Base-by-base conservation (phyloP, 2,888 invertebrate genomes). In the Catocala sponsa region DNA sequence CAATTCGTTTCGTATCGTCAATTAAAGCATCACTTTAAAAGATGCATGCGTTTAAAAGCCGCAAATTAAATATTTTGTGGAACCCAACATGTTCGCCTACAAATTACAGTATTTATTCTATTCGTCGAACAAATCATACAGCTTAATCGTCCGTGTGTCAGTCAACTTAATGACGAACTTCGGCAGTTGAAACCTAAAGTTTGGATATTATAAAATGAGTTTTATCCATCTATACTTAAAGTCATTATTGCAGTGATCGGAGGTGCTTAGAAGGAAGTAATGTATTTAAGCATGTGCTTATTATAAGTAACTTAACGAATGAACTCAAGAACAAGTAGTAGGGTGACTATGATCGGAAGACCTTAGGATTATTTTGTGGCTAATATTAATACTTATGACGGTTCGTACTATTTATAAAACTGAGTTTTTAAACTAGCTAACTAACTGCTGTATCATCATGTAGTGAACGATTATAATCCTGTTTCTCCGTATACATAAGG, bases 291-390 rank as follows among this genome's bases (percentile, higher is more conserved):
- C 84, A 84, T 83, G 82, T 85, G 83, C 85, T 86, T 88, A 88
- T 89, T 89, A 89, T 83, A 84, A 82, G 82, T 82, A 81, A 85
- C 84, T 87, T 87, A 88, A 84, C 85, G 78, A 85, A 78, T 80
- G 75, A 72, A 74, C 79, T 79, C 76, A 77, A 76, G 76, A 79
- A 67, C 77, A 43, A 59, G 67, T 79, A 65, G 72, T 85, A 84
- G 82, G 75, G 72, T 85, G 79, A 74, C 85, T 80, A 85, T 77
- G 59, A 53, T 54, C 46, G 9, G 0, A 2, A 15, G 6, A 4
- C n/a, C 47, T 59, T 12, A 32, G 64, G 64, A 76, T 58, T 59
- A 51, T 15, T 35, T n/a, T 53, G 42, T 64, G 10, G 9, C 10
- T 38, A 7, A 38, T 38, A 9, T 7, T 6, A 38, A 38, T 6